Evolutionary conservation across 1,140 invertebrate species (phyloP).

Genomic region (Augochlora pura): DNA sequence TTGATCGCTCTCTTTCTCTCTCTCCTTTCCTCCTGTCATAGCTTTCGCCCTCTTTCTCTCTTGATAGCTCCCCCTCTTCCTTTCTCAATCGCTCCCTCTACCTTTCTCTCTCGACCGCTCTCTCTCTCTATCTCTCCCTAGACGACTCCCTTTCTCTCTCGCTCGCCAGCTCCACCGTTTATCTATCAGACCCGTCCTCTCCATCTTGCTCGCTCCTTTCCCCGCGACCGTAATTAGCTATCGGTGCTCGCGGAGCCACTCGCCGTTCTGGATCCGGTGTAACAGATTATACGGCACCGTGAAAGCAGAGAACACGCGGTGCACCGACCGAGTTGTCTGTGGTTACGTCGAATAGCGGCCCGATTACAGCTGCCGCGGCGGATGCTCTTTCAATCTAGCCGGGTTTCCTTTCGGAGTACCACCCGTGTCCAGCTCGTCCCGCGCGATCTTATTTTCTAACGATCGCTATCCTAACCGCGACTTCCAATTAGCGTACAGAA

Average conservation of each 20-base stretch:
- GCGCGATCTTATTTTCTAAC: not conserved
- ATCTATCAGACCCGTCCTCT: not conserved
- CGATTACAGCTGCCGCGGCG: not conserved
- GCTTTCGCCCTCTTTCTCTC: too few relatives aligned
- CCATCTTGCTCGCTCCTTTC: slow-evolving; percentile 1
- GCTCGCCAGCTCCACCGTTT: too few relatives aligned
- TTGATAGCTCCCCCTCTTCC: too few relatives aligned
- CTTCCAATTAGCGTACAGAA: too few relatives aligned
- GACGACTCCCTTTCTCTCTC: too few relatives aligned
- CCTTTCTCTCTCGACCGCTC: not conserved
- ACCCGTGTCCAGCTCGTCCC: not conserved
- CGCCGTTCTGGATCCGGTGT: not conserved
- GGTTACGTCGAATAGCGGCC: not conserved
- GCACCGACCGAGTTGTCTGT: not conserved
- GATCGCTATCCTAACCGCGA: too few relatives aligned
- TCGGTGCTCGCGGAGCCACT: not conserved
- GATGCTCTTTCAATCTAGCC: not conserved
- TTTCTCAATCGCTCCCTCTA: too few relatives aligned
- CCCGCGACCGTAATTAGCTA: slow-evolving; percentile 17
- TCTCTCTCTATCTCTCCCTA: too few relatives aligned
- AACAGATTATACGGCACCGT: slow-evolving; percentile 7
- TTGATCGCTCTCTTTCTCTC: not conserved
- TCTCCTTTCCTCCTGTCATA: too few relatives aligned
- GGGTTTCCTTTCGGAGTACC: too few relatives aligned
- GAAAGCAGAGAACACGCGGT: not conserved